Conservation (phyloP, 2,797 vertebrate species). For the Pteropus rufus region DNA sequence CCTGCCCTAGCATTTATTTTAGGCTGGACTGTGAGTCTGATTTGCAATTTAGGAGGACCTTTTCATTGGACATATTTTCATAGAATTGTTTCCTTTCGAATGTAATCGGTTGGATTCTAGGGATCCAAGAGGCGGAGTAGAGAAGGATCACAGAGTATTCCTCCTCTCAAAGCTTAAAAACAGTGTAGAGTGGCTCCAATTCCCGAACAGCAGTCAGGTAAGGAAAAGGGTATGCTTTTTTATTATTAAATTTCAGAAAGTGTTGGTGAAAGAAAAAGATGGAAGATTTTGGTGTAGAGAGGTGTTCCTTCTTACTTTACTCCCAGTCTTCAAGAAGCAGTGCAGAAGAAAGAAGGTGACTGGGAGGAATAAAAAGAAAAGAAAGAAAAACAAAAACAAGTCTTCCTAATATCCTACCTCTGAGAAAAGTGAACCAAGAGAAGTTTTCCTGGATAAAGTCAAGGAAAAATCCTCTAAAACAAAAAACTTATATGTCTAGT, state of each 20-base stretch:
- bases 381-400: neutral
- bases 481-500: neutral
- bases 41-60: slow-evolving; percentile 4
- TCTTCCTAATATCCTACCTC: neutral
- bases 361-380: rapidly evolving
- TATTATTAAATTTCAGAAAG: slow-evolving; percentile 5
- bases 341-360: neutral
- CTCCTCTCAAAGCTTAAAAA: neutral
- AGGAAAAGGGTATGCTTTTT: neutral
- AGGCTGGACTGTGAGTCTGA: neutral
- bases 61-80: slow-evolving; percentile 41
- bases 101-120: neutral
- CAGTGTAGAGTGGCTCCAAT: neutral
- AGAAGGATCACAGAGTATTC: neutral
- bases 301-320: neutral
- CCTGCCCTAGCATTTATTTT: slow-evolving; percentile 17
- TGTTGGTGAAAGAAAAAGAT: neutral
- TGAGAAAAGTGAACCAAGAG: neutral
- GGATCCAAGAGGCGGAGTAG: neutral
- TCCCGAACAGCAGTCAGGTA: neutral
- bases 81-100: slow-evolving; percentile 2
- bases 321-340: neutral
- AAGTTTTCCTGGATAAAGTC: neutral
- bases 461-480: neutral
- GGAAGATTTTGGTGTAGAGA: neutral